A percentile compares a stretch with the other conserved stretches of the same genome.
Evolutionary conservation across 2,888 invertebrate genomes (phyloP).

Genomic region (Drymonia ruficornis): DNA sequence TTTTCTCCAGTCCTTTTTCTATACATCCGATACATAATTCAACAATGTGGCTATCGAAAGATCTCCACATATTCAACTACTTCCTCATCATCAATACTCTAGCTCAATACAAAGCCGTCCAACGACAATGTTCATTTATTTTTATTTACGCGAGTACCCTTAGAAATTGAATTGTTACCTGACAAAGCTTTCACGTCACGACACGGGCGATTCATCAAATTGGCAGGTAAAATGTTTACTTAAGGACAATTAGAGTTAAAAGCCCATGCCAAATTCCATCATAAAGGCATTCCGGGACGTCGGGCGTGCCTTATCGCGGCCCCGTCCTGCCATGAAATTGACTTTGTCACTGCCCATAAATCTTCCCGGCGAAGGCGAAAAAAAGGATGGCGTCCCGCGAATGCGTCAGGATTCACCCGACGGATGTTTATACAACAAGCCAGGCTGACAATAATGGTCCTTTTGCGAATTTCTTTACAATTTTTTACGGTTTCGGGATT

Average conservation of each 20-base stretch:
- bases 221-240: constrained; percentile 81
- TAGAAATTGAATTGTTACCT: constrained; percentile 75
- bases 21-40: no score
- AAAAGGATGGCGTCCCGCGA: constrained; percentile 60
- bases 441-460: constrained; percentile 50
- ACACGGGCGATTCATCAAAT: constrained; percentile 74
- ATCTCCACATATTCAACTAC: neutral
- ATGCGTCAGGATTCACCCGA: constrained; percentile 59
- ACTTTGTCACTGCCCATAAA: constrained; percentile 82
- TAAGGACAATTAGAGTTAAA: constrained; percentile 76
- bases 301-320: constrained; percentile 65
- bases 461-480: constrained; percentile 58
- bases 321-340: constrained; percentile 74
- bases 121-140: constrained; percentile 30
- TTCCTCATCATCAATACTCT: neutral
- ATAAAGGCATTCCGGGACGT: constrained; percentile 56
- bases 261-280: constrained; percentile 72
- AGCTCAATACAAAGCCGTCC: constrained; percentile 9
- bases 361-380: constrained; percentile 68
- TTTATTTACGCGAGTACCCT: constrained; percentile 39
- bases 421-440: constrained; percentile 80
- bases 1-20: no score
- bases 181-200: constrained; percentile 45
- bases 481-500: constrained; percentile 47
- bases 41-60: neutral